phyloP scores from a whole-genome alignment of 2,113 vertebrate genomes.

The Sterna hirundo region DNA sequence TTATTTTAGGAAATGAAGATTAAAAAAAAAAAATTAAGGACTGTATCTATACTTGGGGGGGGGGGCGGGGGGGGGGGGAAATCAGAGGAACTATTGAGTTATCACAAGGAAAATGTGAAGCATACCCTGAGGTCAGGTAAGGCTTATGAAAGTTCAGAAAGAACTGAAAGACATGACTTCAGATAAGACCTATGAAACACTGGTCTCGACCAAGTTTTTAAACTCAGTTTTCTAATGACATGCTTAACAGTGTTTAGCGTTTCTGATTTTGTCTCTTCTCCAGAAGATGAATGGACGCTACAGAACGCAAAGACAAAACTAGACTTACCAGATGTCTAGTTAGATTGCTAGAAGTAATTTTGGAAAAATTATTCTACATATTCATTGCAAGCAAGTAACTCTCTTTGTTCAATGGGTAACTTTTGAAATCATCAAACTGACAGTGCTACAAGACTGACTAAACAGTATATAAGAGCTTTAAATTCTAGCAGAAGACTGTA shows the following conservation, averaged over 20 bases:
- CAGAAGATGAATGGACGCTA: not conserved
- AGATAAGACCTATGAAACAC: not conserved
- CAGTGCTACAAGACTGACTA: not conserved
- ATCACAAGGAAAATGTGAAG: not conserved
- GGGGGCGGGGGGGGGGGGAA: too few species aligned
- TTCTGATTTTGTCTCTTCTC: not conserved
- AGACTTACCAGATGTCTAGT: not conserved
- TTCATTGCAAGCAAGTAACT: not conserved
- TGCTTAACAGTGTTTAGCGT: not conserved
- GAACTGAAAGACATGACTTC: not conserved
- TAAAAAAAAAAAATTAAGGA: not conserved
- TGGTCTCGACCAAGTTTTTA: not conserved
- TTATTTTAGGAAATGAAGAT: not conserved
- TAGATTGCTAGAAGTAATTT: not conserved
- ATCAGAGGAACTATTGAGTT: not conserved
- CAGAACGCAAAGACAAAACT: not conserved
- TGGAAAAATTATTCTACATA: not conserved
- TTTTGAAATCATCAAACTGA: not conserved
- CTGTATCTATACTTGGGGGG: not conserved
- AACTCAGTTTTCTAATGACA: not conserved
- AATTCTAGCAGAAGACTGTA: not conserved
- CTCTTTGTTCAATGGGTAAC: not conserved
- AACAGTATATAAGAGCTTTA: not conserved
- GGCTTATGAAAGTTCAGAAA: not conserved
- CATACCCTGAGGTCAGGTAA: not conserved